Base-by-base conservation (phyloP, 2,113 vertebrate genomes). In the Verasper variegatus region DNA sequence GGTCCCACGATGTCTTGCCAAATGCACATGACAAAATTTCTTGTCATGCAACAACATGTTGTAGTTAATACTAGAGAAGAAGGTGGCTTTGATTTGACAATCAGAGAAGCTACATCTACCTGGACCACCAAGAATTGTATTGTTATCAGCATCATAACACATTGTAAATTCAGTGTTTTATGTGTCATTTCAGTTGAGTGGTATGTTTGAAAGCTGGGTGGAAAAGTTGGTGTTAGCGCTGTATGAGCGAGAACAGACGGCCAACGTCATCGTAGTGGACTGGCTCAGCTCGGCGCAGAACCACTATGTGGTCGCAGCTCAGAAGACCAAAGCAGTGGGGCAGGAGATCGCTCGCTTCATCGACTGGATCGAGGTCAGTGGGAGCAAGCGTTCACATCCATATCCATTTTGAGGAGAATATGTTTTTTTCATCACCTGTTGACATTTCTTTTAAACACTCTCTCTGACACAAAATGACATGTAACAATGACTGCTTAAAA, bases 151-250 rank as follows among this genome's bases (percentile, higher is more conserved):
- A 10, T 7, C 42, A 5, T 24, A 11, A 10, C 27, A 11, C n/a
- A 11, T 23, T 21, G 2, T 49, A 35, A 55, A 40, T 17, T 20
- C 5, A 18, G 23, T 61, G 49, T 67, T 60, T 59, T 18, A 0
- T 21, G n/a, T 73, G 18, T 45, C 27, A 2, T 69, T 68, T 63
- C 24, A 95, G 95, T 52, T 95, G 71, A 95, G 90, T 23, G 95
- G 95, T 1, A 76, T 95, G 92, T 95, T 93, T 76, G 94, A 95
- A 77, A 93, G 93, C 88, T 95, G 95, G 94, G 87, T 95, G 77
- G 73, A 86, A 2, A 93, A 93, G 80, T 74, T 95, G 81, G 95
- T 95, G 4, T 81, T 87, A 0, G 95, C 95, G 0, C 90, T 95
- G 61, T 94, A 93, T 0, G 76, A 92, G 24, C 74, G 93, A 40